Conservation (phyloP, 2,113 vertebrate genomes). For the Agelaius phoeniceus region DNA sequence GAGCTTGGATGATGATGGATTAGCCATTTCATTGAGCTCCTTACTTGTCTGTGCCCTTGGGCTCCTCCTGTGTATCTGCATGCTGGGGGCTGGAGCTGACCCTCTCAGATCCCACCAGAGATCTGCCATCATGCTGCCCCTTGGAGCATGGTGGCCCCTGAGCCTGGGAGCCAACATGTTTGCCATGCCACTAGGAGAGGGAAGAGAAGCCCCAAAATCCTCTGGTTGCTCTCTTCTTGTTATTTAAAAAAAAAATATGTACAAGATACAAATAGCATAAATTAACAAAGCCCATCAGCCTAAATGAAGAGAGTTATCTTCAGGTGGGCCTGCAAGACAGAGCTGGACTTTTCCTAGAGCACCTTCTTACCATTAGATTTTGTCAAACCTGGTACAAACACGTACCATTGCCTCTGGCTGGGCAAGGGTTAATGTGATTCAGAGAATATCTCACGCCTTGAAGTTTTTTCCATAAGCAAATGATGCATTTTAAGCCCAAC, state of each 20-base stretch:
- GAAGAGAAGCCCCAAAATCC: not conserved
- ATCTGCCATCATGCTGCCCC: not conserved
- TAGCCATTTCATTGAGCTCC: not conserved
- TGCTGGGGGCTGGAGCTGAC: not conserved
- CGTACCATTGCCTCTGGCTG: not conserved
- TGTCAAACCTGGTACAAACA: not conserved
- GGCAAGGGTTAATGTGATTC: rapidly evolving
- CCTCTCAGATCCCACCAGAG: not conserved
- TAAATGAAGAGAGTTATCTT: not conserved
- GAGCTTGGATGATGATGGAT: not conserved
- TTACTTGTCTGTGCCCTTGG: not conserved
- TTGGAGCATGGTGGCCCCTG: not conserved
- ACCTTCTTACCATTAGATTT: not conserved
- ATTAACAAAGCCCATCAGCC: not conserved
- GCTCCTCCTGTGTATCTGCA: not conserved
- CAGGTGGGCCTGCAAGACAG: not conserved
- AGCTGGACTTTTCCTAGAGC: not conserved
- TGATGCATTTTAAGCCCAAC: no score
- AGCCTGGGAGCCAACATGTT: not conserved
- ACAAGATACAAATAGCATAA: not conserved
- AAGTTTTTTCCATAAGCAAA: not conserved
- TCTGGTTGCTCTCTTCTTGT: not conserved
- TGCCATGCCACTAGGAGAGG: not conserved
- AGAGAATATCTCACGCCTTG: not conserved
- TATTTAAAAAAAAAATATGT: not conserved